Percentiles rank a stretch among this genome's conserved stretches.
These are phyloP conservation scores for Heliconius himera DNA, from an alignment of 1,140 invertebrate genomes.

Conservation along the genomic window DNA sequence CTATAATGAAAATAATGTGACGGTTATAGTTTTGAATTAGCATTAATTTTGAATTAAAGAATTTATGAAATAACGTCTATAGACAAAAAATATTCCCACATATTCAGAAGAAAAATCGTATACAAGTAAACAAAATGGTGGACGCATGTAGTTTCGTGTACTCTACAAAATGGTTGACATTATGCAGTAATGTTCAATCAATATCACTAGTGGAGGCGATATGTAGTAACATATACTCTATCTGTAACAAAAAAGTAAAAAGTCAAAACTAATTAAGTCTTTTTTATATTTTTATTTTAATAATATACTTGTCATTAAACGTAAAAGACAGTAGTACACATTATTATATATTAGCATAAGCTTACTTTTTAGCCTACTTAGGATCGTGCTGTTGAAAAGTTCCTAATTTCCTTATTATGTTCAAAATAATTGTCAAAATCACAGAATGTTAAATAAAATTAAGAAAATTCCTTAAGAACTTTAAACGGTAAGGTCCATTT, in stretches of 20 bases:
- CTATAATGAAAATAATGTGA: not conserved
- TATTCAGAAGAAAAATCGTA: conserved; percentile 9
- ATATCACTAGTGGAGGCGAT: conserved; percentile 52
- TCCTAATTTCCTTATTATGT: too few species aligned
- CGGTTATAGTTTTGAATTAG: not conserved
- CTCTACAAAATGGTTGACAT: conserved; percentile 75
- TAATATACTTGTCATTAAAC: not conserved
- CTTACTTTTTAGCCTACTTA: not conserved
- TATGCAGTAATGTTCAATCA: conserved; percentile 71
- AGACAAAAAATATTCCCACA: not conserved
- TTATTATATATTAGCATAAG: not conserved
- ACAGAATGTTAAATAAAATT: not conserved
- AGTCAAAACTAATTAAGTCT: not conserved
- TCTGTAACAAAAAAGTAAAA: conserved; percentile 22
- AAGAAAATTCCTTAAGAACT: not conserved
- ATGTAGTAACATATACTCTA: conserved; percentile 25
- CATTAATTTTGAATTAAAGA: not conserved
- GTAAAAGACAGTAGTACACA: not conserved
- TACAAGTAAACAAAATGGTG: conserved; percentile 60
- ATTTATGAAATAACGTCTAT: not conserved
- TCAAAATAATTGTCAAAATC: not conserved
- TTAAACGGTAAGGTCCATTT: not conserved
- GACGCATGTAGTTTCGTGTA: conserved; percentile 57
- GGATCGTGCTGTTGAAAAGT: too few species aligned
- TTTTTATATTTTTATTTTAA: not conserved